These are phyloP conservation scores for Lutjanus argentimaculatus DNA, from an alignment of 2,797 vertebrate genomes.

Conservation along the genomic window DNA sequence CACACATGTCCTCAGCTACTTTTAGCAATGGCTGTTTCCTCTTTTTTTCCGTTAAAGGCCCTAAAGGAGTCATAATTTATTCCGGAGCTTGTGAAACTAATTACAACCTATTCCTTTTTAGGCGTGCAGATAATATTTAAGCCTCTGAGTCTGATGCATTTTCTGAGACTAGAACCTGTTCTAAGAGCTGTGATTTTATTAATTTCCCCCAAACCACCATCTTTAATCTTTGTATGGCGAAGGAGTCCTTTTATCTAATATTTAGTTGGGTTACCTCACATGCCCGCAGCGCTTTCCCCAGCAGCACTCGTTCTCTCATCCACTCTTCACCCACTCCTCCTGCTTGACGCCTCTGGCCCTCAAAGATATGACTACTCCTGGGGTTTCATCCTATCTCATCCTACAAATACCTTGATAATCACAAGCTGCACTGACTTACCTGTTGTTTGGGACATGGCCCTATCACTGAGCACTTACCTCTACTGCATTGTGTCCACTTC, in stretches of 20 bases:
- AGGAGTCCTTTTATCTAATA: constrained; percentile 29
- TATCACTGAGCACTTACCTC: constrained; percentile 94
- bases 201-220: constrained; percentile 33
- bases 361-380: constrained; percentile 26
- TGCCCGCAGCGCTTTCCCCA: constrained; percentile 53
- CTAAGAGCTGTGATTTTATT: constrained; percentile 17
- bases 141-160: constrained; percentile 30
- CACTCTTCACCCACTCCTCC: constrained; percentile 62
- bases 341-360: constrained; percentile 52
- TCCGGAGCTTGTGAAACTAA: constrained; percentile 51
- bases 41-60: constrained; percentile 20
- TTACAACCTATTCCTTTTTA: constrained; percentile 47
- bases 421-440: constrained; percentile 83
- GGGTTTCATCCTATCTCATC: constrained; percentile 44
- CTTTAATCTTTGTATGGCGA: constrained; percentile 23
- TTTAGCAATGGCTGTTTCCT: constrained; percentile 31
- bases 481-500: constrained; percentile 90
- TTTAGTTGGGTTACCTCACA: constrained; percentile 54
- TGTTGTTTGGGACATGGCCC: constrained; percentile 69
- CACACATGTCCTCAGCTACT: constrained; percentile 27
- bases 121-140: constrained; percentile 37
- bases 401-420: constrained; percentile 30
- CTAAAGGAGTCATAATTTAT: constrained; percentile 43
- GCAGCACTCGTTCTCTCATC: constrained; percentile 53
- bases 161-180: constrained; percentile 24